Evolutionary conservation across 2,888 invertebrate species (phyloP), one percentile per base, ranked within the genome.

Genomic region (Agrochola lychnidis): DNA sequence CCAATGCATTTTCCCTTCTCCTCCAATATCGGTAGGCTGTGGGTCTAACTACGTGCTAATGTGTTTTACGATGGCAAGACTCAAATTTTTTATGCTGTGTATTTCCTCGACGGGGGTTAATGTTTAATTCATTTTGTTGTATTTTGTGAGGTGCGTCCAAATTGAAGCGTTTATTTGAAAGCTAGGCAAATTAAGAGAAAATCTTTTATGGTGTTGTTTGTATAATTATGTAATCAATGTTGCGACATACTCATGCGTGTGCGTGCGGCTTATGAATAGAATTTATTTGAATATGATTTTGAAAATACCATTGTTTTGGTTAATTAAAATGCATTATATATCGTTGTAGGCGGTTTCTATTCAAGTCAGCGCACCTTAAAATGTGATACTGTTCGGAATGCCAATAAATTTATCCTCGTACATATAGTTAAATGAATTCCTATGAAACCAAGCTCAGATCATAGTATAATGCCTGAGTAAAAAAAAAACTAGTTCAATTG

Each of bases 21-120:
- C 91, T 91, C 93, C 91, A 93, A 94, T 95, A 94, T 92, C 90
- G 59, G 77, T 76, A 78, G 72, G 89, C 83, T 84, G 89, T 90
- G 87, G 91, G 87, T 85, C 90, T 87, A 90, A 94, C 90, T 95
- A 96, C 96, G 96, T 96, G 96, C 93, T 95, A 95, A 96, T 95
- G 94, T 93, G 92, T 94, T 95, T 96, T 95, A 96, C 91, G 94
- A 93, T 87, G 89, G 85, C 86, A 89, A 88, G 88, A 90, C 92
- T 93, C 89, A 87, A 93, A 91, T 92, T 91, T 92, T 92, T 89
- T 90, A 87, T 88, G 64, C 79, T 87, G 87, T 86, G 87, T 90
- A 90, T 92, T 89, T 91, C 89, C 91, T 89, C 87, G 86, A 89
- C 86, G 81, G 83, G 76, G 81, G 78, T 86, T 83, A 78, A 89